Conservation (phyloP, 2,888 invertebrate genomes). For the Trisateles emortualis region DNA sequence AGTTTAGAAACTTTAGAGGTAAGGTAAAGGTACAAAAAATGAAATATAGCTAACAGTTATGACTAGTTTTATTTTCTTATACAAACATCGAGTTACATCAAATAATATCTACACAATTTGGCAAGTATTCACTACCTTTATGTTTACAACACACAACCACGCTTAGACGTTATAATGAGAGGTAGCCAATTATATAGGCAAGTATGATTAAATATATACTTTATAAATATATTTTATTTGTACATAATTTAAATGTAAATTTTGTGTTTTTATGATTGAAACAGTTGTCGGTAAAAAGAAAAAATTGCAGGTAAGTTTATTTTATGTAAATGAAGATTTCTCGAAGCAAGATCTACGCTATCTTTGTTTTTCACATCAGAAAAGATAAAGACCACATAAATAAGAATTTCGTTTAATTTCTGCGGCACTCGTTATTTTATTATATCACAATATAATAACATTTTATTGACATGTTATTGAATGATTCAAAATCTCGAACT, state of each 20-base stretch:
- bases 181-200: conserved; percentile 52
- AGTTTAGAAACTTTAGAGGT: not conserved
- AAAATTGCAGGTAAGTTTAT: not conserved
- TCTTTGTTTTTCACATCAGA: not conserved
- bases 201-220: not conserved
- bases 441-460: not conserved
- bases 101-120: conserved; percentile 69
- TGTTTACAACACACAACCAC: conserved; percentile 56
- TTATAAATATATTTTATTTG: not conserved
- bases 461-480: not conserved
- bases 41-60: conserved; percentile 56
- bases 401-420: no score
- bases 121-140: conserved; percentile 68
- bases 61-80: conserved; percentile 78
- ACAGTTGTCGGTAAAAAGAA: not conserved
- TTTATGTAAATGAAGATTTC: not conserved
- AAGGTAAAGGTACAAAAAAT: conserved; percentile 21
- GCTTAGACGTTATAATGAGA: conserved; percentile 44
- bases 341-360: not conserved
- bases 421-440: no score
- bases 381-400: not conserved
- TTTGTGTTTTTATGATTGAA: not conserved
- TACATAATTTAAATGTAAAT: not conserved
- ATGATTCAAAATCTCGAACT: conserved; percentile 31
- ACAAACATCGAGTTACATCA: conserved; percentile 77